Evolutionary conservation across 2,113 vertebrate genomes (phyloP).

Genomic region (Myotis brandtii): DNA sequence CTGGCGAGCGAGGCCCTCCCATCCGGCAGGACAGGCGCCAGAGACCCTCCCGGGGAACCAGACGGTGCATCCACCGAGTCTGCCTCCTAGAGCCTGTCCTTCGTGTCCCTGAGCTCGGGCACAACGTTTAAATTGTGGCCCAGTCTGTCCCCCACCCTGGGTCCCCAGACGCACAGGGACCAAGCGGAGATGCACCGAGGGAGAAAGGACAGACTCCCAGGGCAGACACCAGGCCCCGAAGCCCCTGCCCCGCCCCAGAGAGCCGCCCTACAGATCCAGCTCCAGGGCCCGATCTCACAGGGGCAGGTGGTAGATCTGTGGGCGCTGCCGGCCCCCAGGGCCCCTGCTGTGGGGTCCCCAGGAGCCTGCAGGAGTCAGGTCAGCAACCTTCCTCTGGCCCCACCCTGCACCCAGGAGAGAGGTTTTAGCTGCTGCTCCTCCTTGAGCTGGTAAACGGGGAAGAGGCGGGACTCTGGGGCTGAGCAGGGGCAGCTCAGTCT

Average conservation of each 20-base stretch:
- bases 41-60: fast-evolving
- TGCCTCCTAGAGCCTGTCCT: not conserved
- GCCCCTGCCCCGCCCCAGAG: not conserved
- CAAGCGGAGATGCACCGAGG: fast-evolving
- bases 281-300: too few relatives aligned
- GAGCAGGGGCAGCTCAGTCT: not conserved
- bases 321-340: too few relatives aligned
- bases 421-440: not conserved
- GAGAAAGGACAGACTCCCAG: too few relatives aligned
- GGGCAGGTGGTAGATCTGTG: too few relatives aligned
- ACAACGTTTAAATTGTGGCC: fast-evolving
- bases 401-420: not conserved
- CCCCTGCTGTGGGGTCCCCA: too few relatives aligned
- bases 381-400: not conserved
- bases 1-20: fast-evolving
- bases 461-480: not conserved
- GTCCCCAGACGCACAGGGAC: too few relatives aligned
- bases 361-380: too few relatives aligned
- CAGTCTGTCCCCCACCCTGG: not conserved
- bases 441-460: not conserved
- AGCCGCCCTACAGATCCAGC: fast-evolving
- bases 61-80: fast-evolving
- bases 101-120: fast-evolving
- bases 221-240: not conserved
- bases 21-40: not conserved